These are phyloP conservation scores for Meles meles DNA, from an alignment of 2,113 vertebrate species.

Conservation along the genomic window DNA sequence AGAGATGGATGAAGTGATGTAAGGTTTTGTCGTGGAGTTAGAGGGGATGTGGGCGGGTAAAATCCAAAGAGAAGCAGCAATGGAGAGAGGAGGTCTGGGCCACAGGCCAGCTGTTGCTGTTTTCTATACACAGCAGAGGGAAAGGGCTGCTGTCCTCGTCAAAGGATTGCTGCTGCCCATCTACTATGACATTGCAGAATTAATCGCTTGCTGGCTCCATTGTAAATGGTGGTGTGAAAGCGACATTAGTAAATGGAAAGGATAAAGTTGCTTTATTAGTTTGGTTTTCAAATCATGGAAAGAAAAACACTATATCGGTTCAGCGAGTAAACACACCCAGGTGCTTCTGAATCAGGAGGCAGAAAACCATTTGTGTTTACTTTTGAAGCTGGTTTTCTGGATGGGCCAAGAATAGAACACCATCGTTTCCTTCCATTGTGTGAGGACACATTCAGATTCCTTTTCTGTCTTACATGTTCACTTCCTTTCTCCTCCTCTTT, in stretches of 20 bases:
- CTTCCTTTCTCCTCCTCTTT: not conserved
- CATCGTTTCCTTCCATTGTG: not conserved
- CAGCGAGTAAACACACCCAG: not conserved
- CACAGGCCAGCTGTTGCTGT: too few species aligned
- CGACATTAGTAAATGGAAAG: not conserved
- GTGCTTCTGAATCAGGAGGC: not conserved
- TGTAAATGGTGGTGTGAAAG: not conserved
- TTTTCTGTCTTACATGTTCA: not conserved
- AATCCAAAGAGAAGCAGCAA: not conserved
- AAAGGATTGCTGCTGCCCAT: not conserved
- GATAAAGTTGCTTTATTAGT: not conserved
- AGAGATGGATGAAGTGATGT: not conserved
- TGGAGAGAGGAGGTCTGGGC: not conserved
- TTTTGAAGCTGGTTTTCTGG: not conserved
- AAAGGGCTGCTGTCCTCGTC: not conserved
- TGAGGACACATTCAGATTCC: not conserved
- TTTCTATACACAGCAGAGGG: not conserved
- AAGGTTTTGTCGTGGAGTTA: not conserved
- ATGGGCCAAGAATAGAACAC: not conserved
- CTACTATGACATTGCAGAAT: not conserved
- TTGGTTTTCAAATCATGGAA: slow-evolving; percentile 6
- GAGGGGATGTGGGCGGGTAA: not conserved
- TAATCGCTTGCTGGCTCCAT: not conserved
- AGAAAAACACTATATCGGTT: not conserved
- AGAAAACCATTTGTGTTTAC: not conserved